Evolutionary conservation across 2,888 invertebrate genomes (phyloP).

Genomic region (Parascotia fuliginaria): DNA sequence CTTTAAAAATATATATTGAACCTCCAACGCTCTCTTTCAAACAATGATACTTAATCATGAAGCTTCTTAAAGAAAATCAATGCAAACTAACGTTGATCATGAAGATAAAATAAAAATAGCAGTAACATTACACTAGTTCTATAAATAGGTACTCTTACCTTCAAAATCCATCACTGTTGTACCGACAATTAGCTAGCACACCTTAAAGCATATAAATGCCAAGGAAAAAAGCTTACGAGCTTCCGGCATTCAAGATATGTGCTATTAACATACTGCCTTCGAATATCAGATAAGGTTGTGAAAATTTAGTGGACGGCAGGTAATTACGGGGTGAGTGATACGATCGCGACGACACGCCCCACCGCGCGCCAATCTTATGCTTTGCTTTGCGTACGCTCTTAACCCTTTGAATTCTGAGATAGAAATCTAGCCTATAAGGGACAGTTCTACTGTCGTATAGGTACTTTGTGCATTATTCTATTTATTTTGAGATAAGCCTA

Average conservation of each 20-base stretch:
- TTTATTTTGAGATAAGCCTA: too few species aligned
- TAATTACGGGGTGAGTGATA: slow-evolving; percentile 72
- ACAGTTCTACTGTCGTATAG: slow-evolving; percentile 13
- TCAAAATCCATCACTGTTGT: slow-evolving; percentile 15
- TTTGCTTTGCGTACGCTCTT: slow-evolving; percentile 33
- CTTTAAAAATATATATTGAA: too few species aligned
- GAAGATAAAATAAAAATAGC: not conserved
- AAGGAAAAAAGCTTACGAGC: slow-evolving; percentile 61
- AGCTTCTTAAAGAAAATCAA: too few species aligned
- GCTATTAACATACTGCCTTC: slow-evolving; percentile 75
- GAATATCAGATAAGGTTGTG: slow-evolving; percentile 76
- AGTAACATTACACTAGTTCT: not conserved
- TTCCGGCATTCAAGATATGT: slow-evolving; percentile 71
- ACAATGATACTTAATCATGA: too few species aligned
- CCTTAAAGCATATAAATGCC: slow-evolving; percentile 24
- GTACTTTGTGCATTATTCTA: too few species aligned
- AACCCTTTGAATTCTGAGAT: slow-evolving; percentile 22
- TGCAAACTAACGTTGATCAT: too few species aligned
- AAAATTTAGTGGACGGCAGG: slow-evolving; percentile 78
- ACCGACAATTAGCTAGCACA: slow-evolving; percentile 26
- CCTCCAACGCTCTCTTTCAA: too few species aligned
- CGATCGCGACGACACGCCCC: slow-evolving; percentile 69
- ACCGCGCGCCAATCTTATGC: slow-evolving; percentile 56
- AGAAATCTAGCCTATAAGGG: slow-evolving; percentile 15
- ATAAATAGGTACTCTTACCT: not conserved